Evolutionary conservation across 2,113 vertebrate genomes (phyloP).

Genomic region (Myiopsitta monachus): DNA sequence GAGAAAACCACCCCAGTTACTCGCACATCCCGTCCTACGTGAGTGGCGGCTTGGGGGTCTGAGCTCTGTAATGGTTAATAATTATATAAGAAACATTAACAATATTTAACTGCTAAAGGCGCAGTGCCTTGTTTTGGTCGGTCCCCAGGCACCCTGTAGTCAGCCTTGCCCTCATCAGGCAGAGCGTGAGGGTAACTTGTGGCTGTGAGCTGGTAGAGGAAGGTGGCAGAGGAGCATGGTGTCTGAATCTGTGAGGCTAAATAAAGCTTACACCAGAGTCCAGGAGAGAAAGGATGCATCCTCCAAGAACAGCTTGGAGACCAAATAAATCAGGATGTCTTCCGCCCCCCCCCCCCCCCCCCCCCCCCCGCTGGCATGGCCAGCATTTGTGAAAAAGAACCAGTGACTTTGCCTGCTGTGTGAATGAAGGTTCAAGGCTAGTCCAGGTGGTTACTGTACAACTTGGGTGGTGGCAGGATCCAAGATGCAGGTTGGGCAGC

Average conservation of each 20-base stretch:
- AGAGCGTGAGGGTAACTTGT: fast-evolving
- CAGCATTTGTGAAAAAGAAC: not conserved
- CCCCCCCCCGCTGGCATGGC: fast-evolving
- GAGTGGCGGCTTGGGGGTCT: too few relatives aligned
- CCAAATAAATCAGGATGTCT: not conserved
- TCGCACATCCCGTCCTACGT: fast-evolving
- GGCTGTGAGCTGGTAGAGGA: not conserved
- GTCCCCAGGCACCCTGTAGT: not conserved
- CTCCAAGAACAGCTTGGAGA: not conserved
- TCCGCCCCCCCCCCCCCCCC: not conserved
- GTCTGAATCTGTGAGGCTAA: not conserved
- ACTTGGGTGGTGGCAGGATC: slow-evolving; percentile 46
- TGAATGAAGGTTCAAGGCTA: not conserved
- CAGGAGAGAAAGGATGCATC: not conserved
- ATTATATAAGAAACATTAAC: fast-evolving
- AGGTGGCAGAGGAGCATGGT: not conserved
- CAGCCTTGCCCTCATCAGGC: not conserved
- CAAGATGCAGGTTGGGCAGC: not conserved
- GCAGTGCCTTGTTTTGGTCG: fast-evolving
- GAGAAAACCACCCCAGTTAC: fast-evolving
- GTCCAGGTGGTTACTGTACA: not conserved
- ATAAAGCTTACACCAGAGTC: not conserved
- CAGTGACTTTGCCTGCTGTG: not conserved
- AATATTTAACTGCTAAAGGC: not conserved
- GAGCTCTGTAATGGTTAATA: not conserved